Base-by-base conservation (phyloP, 2,797 vertebrate species). In the Sebastes dallii region DNA sequence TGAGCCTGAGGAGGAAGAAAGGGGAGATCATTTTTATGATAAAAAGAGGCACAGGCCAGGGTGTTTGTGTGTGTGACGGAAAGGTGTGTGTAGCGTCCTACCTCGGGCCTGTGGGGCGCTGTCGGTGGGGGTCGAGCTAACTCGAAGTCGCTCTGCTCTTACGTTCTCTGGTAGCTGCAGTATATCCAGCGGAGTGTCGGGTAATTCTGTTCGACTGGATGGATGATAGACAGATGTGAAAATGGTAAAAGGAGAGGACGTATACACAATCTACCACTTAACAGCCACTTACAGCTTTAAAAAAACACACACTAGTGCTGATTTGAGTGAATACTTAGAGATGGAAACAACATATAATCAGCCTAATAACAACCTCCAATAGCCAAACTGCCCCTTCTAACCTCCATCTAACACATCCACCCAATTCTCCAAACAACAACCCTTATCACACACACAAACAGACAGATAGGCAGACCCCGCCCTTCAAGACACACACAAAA, bases 121-220 rank as follows among this genome's bases (percentile, higher is more conserved):
- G 61, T 94, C 90, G 5, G 5, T n/a, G 27, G 73, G 94, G 80
- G 91, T 90, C 32, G 75, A 85, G 84, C 91, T 96, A 20, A 89
- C 90, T 65, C 94, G 89, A 72, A 92, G 92, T 36, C 95, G 90
- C 87, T 95, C 95, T 18, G 89, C 94, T 88, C 85, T 84, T 24
- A 85, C 78, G 54, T 90, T 92, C 87, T 96, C 96, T 0, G 97
- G 96, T 18, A 98, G 94, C 92, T 98, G 97, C 85, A 96, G 95
- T 70, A 97, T 80, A 60, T 98, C 97, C 92, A 98, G 90, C 29
- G 96, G 96, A 2, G 93, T 96, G 80, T 96, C 96, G 29, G 95
- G 88, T 32, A 95, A 75, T 91, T 98, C 97, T 0, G 95, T 95
- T 72, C 95, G 96, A 94, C 97, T 98, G 90, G 64, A 84, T 14